A percentile compares a stretch with the other conserved stretches of the same genome.
phyloP scores from a whole-genome alignment of 2,797 vertebrate genomes.

The Lagorchestes hirsutus region DNA sequence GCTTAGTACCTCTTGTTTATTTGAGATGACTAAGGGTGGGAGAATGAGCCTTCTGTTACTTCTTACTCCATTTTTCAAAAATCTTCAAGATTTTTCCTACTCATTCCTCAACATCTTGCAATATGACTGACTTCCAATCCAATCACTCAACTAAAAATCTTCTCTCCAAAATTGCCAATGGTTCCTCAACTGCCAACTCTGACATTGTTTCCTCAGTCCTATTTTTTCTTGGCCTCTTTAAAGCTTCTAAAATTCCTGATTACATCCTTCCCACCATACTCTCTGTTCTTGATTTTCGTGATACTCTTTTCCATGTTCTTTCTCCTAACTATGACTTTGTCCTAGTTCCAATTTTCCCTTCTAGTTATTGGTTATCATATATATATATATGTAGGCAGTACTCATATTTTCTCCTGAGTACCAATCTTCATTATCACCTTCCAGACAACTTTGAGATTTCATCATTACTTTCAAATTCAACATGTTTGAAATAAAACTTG shows the following conservation, averaged over 20 bases:
- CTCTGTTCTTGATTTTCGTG: background rate
- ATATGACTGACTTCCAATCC: background rate
- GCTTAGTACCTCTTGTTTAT: background rate
- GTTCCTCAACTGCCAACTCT: background rate
- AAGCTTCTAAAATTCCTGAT: background rate
- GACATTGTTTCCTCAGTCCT: background rate
- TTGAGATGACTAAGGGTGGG: background rate
- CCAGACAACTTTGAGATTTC: background rate
- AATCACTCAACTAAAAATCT: background rate
- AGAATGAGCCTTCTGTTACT: background rate
- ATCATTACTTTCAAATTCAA: background rate
- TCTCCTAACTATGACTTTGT: background rate
- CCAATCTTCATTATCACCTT: background rate
- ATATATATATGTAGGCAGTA: background rate
- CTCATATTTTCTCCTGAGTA: background rate
- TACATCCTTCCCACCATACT: background rate
- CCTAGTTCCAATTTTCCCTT: background rate
- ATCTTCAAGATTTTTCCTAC: background rate
- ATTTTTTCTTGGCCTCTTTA: background rate
- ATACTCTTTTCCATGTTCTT: background rate
- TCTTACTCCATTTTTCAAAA: background rate
- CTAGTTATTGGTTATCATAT: background rate
- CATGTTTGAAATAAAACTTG: background rate
- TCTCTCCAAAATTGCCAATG: background rate
- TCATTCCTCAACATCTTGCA: background rate